Base-by-base conservation (phyloP, 2,888 invertebrate species). In the Doris montereyensis region DNA sequence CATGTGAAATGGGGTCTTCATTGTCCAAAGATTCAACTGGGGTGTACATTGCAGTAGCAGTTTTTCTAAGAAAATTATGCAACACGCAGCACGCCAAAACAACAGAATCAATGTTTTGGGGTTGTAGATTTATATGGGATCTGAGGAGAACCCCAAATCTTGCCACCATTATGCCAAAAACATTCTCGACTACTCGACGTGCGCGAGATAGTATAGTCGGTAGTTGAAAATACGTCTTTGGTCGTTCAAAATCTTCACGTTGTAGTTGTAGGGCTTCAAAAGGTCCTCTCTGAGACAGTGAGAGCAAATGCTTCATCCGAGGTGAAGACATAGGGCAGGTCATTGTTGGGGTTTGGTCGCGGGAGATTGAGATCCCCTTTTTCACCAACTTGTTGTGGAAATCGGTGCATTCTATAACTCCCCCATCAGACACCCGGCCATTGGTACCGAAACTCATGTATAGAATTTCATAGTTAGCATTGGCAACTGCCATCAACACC, bases 261-360 rank as follows among this genome's bases (percentile, higher is more conserved):
- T n/a, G n/a, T n/a, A n/a, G 21, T 24, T 52, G 41, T 17, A 72
- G 24, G 52, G 72, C 24, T 72, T 72, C 26, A 72, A 52, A 72
- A 72, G 24, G 24, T 72, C 72, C 8, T 35, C 72, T 21, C 72
- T n/a, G n/a, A n/a, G n/a, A n/a, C n/a, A n/a, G n/a, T 72, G 8
- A 41, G 41, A 24, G 72, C 72, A 21, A 72, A 72, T 41, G 72
- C 72, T 72, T 72, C 72, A 52, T 41, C 52, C 1, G 72, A 72
- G 21, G 52, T 72, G 24, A 41, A 72, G 1, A 41, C 41, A 72
- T 72, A 28, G 41, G 72, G 72, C 1, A 72, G 72, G 17, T 57
- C 72, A 26, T 72, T 72, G 8, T 1, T n/a, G 2, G 21, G 72
- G 41, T 72, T 72, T 21, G 52, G 8, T n/a, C 17, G n/a, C 52